A percentile compares a stretch with the other conserved stretches of the same genome.
Conservation (phyloP, 2,797 vertebrate genomes). For the Nasua narica region DNA sequence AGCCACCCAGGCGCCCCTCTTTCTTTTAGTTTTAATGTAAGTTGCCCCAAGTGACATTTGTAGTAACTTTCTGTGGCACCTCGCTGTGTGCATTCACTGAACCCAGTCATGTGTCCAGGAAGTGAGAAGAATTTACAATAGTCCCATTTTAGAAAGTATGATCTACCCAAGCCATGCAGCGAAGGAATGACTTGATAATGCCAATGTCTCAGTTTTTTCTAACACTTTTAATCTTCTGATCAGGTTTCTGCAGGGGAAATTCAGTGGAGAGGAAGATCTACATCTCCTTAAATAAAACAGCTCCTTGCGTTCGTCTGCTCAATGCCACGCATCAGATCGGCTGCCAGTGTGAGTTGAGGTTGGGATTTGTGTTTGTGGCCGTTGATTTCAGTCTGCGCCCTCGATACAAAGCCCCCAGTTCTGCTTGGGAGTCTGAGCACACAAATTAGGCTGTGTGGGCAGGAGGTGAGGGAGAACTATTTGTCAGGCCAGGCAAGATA, state of each 20-base stretch:
- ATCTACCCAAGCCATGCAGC: background rate
- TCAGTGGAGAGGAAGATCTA: conserved; percentile 97
- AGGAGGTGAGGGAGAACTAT: background rate
- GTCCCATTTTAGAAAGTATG: background rate
- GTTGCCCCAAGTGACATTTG: background rate
- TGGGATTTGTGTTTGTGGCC: conserved; percentile 33
- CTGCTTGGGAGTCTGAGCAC: background rate
- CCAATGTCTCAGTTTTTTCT: background rate
- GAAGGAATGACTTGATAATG: background rate
- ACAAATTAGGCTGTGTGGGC: background rate
- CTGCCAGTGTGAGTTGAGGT: conserved; percentile 94
- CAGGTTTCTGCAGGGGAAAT: conserved; percentile 82
- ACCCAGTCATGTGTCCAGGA: background rate
- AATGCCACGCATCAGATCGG: conserved; percentile 98
- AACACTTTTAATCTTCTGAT: conserved; percentile 21
- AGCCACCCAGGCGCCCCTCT: too few species aligned
- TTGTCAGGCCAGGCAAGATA: background rate
- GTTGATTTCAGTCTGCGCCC: background rate
- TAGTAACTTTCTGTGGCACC: background rate
- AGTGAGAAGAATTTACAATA: background rate
- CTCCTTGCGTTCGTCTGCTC: conserved; percentile 93
- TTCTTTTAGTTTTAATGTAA: background rate
- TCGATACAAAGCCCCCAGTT: background rate
- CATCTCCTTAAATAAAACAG: conserved; percentile 89
- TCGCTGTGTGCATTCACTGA: background rate